Percentiles rank a stretch among this genome's conserved stretches.
Evolutionary conservation across 2,113 vertebrate genomes (phyloP).

Genomic region (Neolamprologus falcicula): DNA sequence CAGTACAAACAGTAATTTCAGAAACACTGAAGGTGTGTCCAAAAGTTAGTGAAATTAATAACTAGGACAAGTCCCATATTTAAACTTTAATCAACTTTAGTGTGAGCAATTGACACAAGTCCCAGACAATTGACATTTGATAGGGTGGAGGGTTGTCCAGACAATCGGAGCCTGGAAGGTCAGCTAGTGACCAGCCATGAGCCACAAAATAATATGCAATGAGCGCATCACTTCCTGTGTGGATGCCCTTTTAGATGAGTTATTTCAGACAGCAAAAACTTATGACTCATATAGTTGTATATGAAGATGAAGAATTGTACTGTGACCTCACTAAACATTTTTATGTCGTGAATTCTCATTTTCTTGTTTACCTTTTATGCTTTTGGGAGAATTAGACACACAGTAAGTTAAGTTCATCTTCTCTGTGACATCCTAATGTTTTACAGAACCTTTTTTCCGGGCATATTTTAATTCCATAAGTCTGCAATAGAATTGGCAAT

Average conservation of each 20-base stretch:
- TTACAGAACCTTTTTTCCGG: background rate
- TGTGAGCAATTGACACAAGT: background rate
- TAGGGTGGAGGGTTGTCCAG: background rate
- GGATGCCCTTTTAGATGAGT: background rate
- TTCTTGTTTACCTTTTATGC: background rate
- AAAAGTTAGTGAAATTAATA: background rate
- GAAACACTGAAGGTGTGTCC: background rate
- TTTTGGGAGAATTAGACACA: background rate
- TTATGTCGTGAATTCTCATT: background rate
- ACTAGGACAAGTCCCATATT: background rate
- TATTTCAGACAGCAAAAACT: background rate
- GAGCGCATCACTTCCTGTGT: background rate
- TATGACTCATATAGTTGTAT: background rate
- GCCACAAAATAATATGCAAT: background rate
- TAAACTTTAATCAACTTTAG: background rate
- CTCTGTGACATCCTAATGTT: background rate
- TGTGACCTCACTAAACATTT: background rate
- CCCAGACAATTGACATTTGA: background rate
- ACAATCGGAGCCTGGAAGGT: background rate
- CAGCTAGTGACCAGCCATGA: background rate
- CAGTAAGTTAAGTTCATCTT: background rate
- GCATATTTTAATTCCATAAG: background rate
- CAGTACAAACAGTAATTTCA: background rate
- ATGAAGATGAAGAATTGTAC: background rate
- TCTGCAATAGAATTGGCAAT: background rate